Evolutionary conservation across 2,888 invertebrate species (phyloP), one percentile per base, ranked within the genome.

Genomic region (Rhamnusium bicolor): DNA sequence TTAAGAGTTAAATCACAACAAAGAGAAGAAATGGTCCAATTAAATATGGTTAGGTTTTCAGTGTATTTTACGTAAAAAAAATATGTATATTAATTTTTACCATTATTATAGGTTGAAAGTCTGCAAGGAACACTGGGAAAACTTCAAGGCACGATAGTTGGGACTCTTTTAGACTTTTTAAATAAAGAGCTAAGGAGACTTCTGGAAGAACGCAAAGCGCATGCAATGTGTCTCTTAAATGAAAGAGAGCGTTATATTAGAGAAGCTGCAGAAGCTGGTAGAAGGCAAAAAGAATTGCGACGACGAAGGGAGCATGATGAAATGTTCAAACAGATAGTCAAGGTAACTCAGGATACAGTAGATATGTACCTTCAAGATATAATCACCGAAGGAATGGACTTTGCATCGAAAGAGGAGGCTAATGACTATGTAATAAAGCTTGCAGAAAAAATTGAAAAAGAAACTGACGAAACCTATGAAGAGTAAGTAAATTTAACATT

Each of bases 251-350:
- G 95, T 76, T 89, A 92, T 77, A 91, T 92, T 84, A 90, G 94
- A 0, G 96, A 96, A 86, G 95, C 96, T 0, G 93, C 92, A 7
- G 96, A 96, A 86, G 93, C 94, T 1, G 95, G 96, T 0, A 88
- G 93, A 61, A 88, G 95, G 18, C 95, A 96, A 86, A 91, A 91
- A 61, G 96, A 96, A 85, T 91, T 94, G 77, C 90, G 92, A 69
- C 88, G 94, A 47, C 89, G 95, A 5, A 86, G 91, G 6, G 93
- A 95, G 83, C 93, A 95, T 78, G 95, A 96, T 79, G 94, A 95
- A 86, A 92, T 96, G 85, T 96, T 95, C 84, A 93, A 92, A 85
- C 93, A 94, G 88, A 86, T 91, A 29, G 87, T 91, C 4, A 91
- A 92, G 84, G 89, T 92, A 4, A 90, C 92, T 81, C 91, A 91